Base-by-base conservation (phyloP, 2,797 vertebrate species). In the Lateolabrax maculatus region DNA sequence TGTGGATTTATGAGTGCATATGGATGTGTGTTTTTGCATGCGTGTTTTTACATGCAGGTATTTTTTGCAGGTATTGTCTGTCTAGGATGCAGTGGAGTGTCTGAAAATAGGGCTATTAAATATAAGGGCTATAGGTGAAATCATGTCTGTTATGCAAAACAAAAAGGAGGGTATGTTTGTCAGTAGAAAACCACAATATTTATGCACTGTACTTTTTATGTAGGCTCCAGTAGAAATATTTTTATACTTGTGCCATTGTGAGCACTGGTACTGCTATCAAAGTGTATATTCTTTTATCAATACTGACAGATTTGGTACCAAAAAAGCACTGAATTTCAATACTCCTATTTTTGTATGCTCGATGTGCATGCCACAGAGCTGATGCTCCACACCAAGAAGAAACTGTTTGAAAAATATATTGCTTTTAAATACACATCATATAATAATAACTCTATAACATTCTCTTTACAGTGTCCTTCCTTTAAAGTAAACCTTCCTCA, bases 81-180 rank as follows among this genome's bases (percentile, higher is more conserved):
- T 68, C 60, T 62, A 49, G 67, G 66, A 64, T 69, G 37, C 29
- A 43, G 62, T 34, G 41, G 51, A 61, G 46, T 56, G 58, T 69
- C 25, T 74, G 74, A 55, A 83, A 87, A 75, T 76, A 44, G 48
- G 65, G 23, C 61, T 72, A 73, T 85, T 75, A 80, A 37, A 53
- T 70, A 25, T 77, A 57, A 80, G 44, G 12, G 63, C 73, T 58
- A 46, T 19, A 51, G 60, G 39, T 21, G 78, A 55, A 75, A 81
- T 76, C 0, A 83, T 70, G 56, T 67, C 29, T 61, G 66, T 79
- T 71, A 87, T 62, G 49, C 49, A 81, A 79, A 78, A 72, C 39
- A 73, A 63, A 79, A 65, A 53, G 11, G 7, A 49, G 27, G 34
- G 39, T 55, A 55, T 43, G 6, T 34, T 69, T 61, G 29, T 61